Percentiles rank a stretch among this genome's conserved stretches.
Evolutionary conservation across 1,140 invertebrate species (phyloP).

Genomic region (Protaetia brevitarsis): DNA sequence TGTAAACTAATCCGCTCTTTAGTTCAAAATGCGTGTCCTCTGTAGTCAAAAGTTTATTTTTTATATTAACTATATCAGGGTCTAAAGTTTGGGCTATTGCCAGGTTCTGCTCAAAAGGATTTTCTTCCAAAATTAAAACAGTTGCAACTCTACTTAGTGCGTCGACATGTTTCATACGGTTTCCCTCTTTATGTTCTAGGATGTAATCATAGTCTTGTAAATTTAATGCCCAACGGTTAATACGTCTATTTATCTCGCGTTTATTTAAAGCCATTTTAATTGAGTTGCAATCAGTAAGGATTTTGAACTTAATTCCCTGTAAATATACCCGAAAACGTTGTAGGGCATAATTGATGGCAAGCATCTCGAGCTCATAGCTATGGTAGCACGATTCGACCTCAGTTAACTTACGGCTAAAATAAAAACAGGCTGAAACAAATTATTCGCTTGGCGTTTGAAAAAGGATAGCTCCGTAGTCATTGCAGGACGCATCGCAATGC

Average conservation of each 20-base stretch:
- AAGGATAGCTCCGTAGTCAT: conserved; percentile 40
- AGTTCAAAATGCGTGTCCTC: conserved; percentile 26
- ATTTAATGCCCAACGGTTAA: conserved; percentile 39
- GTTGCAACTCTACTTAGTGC: conserved; percentile 24
- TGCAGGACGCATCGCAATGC: conserved; percentile 40
- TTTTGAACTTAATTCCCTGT: conserved; percentile 16
- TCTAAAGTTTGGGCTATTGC: conserved; percentile 28
- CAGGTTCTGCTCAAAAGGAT: conserved; percentile 26
- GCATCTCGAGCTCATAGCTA: conserved; percentile 5
- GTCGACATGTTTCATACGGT: conserved; percentile 35
- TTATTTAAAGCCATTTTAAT: conserved; percentile 35
- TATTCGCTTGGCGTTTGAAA: conserved; percentile 16
- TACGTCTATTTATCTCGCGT: conserved; percentile 40
- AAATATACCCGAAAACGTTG: conserved; percentile 18
- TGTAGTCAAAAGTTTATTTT: background rate
- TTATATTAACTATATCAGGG: conserved; percentile 1
- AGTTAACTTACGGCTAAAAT: conserved; percentile 47
- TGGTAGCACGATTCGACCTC: conserved; percentile 22
- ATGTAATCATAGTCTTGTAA: conserved; percentile 32
- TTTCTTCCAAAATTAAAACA: conserved; percentile 32
- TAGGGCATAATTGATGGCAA: conserved; percentile 3
- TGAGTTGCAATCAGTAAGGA: conserved; percentile 21
- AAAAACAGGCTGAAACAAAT: conserved; percentile 32
- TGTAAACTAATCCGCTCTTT: conserved; percentile 32
- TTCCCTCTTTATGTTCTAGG: conserved; percentile 30